Percentiles rank a stretch among this genome's conserved stretches.
phyloP scores from a whole-genome alignment of 2,797 vertebrate genomes.

The Gorsachius magnificus region DNA sequence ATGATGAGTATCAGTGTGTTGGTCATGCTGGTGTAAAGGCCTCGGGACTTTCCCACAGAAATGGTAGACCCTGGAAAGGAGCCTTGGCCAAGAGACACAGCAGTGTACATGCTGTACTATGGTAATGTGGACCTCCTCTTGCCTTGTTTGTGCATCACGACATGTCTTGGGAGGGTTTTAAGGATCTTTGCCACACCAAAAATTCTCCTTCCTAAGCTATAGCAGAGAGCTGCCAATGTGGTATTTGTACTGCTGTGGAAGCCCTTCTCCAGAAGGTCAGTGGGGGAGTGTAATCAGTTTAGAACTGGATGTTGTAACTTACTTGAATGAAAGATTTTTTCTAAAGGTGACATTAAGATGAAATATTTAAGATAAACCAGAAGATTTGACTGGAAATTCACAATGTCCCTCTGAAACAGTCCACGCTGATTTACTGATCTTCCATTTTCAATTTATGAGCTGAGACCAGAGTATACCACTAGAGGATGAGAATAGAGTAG shows the following conservation, averaged over 20 bases:
- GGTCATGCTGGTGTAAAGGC: neutral
- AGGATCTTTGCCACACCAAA: neutral
- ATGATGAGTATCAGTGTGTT: neutral
- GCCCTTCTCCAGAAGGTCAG: slow-evolving; percentile 72
- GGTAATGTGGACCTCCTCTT: neutral
- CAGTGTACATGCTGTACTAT: neutral
- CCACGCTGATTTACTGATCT: slow-evolving; percentile 82
- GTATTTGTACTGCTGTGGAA: slow-evolving; percentile 16
- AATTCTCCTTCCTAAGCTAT: neutral
- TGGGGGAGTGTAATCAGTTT: slow-evolving; percentile 75
- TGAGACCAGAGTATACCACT: slow-evolving; percentile 81
- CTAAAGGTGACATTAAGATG: slow-evolving; percentile 84
- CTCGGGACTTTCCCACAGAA: neutral
- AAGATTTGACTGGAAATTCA: slow-evolving; percentile 84
- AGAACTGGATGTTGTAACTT: slow-evolving; percentile 79
- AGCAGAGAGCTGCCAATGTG: neutral
- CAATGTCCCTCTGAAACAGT: slow-evolving; percentile 80
- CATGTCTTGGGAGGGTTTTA: neutral
- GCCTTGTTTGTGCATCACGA: neutral
- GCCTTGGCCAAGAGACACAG: neutral
- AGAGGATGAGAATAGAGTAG: slow-evolving; percentile 84
- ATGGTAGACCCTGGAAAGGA: neutral
- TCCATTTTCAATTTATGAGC: slow-evolving; percentile 86
- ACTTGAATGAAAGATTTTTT: slow-evolving; percentile 80
- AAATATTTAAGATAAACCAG: slow-evolving; percentile 86